Percentiles rank a stretch among this genome's conserved stretches.
Evolutionary conservation across 2,888 invertebrate genomes (phyloP).

Genomic region (Tineola bisselliella): DNA sequence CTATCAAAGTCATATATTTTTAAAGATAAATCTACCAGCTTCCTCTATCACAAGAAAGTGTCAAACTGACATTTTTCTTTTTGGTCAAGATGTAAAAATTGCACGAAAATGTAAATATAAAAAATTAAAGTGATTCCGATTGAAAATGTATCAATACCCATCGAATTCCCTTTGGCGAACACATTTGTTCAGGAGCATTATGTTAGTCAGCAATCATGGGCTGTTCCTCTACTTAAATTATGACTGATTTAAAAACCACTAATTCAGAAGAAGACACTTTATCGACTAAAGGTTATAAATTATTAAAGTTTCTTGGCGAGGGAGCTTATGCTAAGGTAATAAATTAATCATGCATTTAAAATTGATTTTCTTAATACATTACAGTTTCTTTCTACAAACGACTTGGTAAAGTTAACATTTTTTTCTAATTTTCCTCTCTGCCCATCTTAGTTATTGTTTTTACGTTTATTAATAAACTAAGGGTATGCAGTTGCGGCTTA

Average conservation of each 20-base stretch:
- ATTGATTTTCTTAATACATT: too few species aligned
- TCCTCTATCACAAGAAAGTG: neutral
- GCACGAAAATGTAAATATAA: conserved; percentile 1
- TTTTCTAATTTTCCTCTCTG: too few species aligned
- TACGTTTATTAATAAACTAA: too few species aligned
- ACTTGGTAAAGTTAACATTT: too few species aligned
- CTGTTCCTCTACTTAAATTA: conserved; percentile 22
- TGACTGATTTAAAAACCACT: conserved; percentile 54
- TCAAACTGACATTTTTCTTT: neutral
- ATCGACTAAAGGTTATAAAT: conserved; percentile 67
- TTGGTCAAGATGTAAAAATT: neutral
- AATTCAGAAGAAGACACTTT: conserved; percentile 59
- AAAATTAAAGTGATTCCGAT: neutral
- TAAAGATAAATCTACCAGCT: neutral
- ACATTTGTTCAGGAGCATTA: neutral
- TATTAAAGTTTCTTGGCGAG: conserved; percentile 75
- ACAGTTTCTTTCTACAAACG: too few species aligned
- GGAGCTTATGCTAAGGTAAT: conserved; percentile 82
- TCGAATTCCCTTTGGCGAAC: neutral
- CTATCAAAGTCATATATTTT: neutral
- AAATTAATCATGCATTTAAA: too few species aligned
- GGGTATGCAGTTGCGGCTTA: too few species aligned
- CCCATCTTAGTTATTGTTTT: too few species aligned
- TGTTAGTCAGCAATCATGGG: neutral
- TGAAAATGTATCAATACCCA: neutral